These are phyloP conservation scores for Phoenicopterus ruber DNA, from an alignment of 2,113 vertebrate species.

Conservation along the genomic window DNA sequence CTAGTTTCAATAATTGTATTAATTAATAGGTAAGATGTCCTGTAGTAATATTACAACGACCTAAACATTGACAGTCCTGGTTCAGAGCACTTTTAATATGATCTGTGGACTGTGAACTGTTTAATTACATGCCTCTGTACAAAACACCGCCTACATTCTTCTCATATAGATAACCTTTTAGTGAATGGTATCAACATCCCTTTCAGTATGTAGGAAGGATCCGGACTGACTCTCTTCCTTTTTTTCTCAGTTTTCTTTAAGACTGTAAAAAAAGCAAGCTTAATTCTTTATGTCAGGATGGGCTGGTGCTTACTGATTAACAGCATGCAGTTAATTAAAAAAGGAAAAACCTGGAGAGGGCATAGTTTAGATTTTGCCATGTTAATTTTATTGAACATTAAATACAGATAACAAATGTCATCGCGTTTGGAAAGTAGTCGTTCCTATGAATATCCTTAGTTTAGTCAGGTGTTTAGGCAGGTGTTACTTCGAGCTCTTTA, in stretches of 20 bases:
- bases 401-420: background rate
- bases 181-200: background rate
- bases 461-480: background rate
- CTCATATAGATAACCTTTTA: background rate
- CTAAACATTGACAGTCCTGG: background rate
- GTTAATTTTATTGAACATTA: slow-evolving; percentile 1
- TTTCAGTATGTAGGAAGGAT: background rate
- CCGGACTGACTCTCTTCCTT: background rate
- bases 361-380: background rate
- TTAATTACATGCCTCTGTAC: background rate
- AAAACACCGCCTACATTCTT: background rate
- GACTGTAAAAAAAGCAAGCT: background rate
- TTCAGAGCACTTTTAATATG: background rate
- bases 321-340: slow-evolving; percentile 22
- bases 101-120: background rate
- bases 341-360: background rate
- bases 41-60: background rate
- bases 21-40: background rate
- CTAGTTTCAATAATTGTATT: background rate
- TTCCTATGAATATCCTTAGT: background rate
- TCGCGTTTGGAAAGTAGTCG: background rate
- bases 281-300: background rate
- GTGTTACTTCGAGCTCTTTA: background rate
- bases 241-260: background rate
- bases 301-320: background rate